phyloP scores from a whole-genome alignment of 2,797 vertebrate genomes.

The Numenius phaeopus region DNA sequence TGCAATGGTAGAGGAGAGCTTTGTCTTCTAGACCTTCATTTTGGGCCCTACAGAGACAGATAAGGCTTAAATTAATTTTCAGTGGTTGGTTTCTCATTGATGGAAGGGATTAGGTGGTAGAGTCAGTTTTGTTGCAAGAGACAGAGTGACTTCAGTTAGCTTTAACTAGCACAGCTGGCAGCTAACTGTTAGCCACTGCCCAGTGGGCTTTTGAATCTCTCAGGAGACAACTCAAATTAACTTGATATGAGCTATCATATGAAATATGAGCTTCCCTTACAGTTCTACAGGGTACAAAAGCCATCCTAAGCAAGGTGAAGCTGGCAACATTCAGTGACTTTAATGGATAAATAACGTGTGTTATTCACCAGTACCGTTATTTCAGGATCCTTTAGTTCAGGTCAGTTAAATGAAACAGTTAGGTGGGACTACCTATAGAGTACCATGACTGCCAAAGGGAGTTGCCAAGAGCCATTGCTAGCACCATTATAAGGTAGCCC shows the following conservation, averaged over 20 bases:
- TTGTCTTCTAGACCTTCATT: background rate
- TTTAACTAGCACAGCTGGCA: background rate
- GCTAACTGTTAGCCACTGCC: background rate
- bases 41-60: background rate
- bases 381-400: background rate
- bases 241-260: background rate
- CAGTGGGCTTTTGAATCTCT: background rate
- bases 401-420: background rate
- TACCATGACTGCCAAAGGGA: background rate
- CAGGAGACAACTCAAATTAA: background rate
- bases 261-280: background rate
- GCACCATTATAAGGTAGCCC: background rate
- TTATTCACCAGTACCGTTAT: background rate
- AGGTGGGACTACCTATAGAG: background rate
- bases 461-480: background rate
- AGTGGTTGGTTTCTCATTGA: background rate
- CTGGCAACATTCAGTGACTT: background rate
- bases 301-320: background rate
- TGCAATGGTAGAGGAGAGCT: background rate
- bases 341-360: background rate
- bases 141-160: background rate
- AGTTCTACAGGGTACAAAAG: background rate
- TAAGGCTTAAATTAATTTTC: background rate
- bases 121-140: background rate
- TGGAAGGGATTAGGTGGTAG: background rate